Conservation (phyloP, 2,797 vertebrate species). For the Eutrigla gurnardus region DNA sequence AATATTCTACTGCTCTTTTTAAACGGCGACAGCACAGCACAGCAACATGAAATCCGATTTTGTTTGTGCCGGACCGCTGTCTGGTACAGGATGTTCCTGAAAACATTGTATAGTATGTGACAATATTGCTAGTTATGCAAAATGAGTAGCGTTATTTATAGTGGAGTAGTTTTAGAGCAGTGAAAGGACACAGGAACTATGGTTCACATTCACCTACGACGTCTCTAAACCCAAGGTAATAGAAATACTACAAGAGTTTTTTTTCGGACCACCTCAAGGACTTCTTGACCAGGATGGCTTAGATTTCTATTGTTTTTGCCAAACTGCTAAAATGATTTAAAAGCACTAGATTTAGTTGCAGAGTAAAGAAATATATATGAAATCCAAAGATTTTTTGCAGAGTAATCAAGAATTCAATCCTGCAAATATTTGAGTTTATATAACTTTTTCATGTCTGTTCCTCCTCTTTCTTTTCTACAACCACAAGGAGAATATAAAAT, state of each 20-base stretch:
- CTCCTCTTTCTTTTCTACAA: neutral
- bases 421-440: neutral
- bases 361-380: neutral
- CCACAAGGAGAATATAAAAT: neutral
- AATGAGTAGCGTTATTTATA: no score
- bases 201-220: neutral
- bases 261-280: neutral
- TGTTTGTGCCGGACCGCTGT: neutral
- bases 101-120: neutral
- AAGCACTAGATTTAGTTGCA: neutral
- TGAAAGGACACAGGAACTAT: neutral
- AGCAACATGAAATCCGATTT: neutral
- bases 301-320: neutral
- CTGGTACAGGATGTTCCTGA: neutral
- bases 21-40: neutral
- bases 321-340: neutral
- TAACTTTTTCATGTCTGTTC: neutral
- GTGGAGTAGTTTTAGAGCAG: neutral
- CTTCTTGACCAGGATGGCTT: neutral
- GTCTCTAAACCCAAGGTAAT: neutral
- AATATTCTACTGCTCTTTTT: neutral
- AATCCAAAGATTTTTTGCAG: neutral
- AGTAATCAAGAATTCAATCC: neutral
- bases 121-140: neutral
- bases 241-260: neutral